Conservation (phyloP, 2,797 vertebrate genomes). For the Stomatorhinus walkeri region DNA sequence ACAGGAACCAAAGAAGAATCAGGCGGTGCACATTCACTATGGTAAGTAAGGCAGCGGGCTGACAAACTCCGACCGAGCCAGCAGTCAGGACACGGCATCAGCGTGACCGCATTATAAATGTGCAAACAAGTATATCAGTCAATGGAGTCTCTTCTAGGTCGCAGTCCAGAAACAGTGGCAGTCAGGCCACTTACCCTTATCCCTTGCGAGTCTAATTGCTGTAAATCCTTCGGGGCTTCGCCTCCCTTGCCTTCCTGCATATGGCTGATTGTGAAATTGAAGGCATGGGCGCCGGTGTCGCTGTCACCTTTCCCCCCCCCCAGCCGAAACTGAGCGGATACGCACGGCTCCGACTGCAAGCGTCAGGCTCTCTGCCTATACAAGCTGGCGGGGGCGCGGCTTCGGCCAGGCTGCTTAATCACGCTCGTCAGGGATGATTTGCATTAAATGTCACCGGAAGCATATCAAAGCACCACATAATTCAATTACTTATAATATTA, state of each 20-base stretch:
- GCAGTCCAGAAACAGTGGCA: neutral
- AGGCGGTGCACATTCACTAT: neutral
- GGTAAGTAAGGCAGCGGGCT: neutral
- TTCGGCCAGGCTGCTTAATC: constrained; percentile 19
- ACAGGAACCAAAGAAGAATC: neutral
- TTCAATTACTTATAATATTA: neutral
- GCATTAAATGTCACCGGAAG: neutral
- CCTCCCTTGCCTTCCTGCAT: neutral
- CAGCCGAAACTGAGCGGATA: constrained; percentile 22
- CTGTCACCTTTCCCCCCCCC: constrained; percentile 23
- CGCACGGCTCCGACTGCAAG: neutral
- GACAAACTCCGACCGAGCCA: neutral
- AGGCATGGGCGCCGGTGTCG: neutral
- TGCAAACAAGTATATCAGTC: neutral
- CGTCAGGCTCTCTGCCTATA: constrained; percentile 14
- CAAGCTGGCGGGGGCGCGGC: constrained; percentile 33
- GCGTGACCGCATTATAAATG: constrained; percentile 12
- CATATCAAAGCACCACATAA: neutral
- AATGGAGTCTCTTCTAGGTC: neutral
- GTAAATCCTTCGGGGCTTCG: neutral
- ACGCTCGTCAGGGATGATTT: neutral
- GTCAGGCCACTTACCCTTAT: neutral
- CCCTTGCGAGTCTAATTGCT: neutral
- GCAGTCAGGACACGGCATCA: neutral
- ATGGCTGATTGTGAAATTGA: neutral